These are phyloP conservation scores for Chaetops frenatus DNA, from an alignment of 2,113 vertebrate genomes.

Conservation along the genomic window DNA sequence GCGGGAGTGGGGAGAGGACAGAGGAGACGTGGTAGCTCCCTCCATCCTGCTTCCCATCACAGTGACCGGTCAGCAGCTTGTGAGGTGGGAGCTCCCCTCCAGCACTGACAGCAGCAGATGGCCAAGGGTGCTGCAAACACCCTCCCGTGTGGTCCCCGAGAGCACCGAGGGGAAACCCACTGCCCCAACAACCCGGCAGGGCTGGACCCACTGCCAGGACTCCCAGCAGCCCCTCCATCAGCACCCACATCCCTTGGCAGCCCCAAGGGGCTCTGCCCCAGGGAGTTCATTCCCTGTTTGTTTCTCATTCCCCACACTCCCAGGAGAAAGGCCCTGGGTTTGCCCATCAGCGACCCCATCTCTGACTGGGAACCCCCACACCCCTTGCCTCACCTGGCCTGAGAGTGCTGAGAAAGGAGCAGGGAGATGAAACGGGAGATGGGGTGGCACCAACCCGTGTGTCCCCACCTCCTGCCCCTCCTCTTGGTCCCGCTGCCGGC, in stretches of 20 bases:
- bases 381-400: fast-evolving
- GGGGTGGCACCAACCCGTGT: fast-evolving
- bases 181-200: fast-evolving
- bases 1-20: fast-evolving
- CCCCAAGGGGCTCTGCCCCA: not conserved
- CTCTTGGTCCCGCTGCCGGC: not conserved
- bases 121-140: not conserved
- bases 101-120: not conserved
- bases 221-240: not conserved
- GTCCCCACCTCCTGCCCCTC: not conserved
- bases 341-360: not conserved
- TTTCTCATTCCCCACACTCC: fast-evolving
- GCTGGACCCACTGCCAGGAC: not conserved
- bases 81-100: not conserved
- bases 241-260: not conserved
- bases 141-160: fast-evolving
- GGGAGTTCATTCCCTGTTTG: not conserved
- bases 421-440: not conserved
- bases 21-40: fast-evolving
- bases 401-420: fast-evolving
- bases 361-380: fast-evolving
- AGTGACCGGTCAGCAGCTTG: slow-evolving; percentile 51
- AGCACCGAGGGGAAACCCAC: not conserved
- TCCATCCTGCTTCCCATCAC: slow-evolving; percentile 15
- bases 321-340: not conserved